phyloP scores from a whole-genome alignment of 2,797 vertebrate genomes.

The Xiphophorus birchmanni region DNA sequence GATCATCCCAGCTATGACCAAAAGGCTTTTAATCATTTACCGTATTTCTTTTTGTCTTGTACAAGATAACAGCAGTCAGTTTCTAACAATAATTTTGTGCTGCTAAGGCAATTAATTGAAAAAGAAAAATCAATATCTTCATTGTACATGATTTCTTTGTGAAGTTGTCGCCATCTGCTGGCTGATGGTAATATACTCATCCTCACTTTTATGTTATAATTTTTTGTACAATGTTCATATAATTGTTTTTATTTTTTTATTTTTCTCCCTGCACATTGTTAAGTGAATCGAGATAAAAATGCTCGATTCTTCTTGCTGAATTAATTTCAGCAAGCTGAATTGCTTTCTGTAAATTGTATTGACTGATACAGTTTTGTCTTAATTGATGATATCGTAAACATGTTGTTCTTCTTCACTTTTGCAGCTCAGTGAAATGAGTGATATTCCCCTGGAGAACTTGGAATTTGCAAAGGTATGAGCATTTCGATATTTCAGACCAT shows the following conservation, averaged over 20 bases:
- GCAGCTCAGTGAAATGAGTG: slow-evolving; percentile 92
- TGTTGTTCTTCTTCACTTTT: slow-evolving; percentile 24
- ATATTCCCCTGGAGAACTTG: slow-evolving; percentile 90
- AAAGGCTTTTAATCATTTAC: neutral
- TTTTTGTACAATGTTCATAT: neutral
- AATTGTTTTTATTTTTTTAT: neutral
- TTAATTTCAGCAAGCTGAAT: no score
- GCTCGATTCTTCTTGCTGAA: neutral
- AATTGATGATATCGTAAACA: neutral
- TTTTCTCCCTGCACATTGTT: neutral
- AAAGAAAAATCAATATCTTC: neutral
- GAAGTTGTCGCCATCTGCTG: slow-evolving; percentile 1
- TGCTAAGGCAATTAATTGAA: neutral
- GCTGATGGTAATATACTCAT: neutral
- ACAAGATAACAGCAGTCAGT: neutral
- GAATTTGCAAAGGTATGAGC: slow-evolving; percentile 96
- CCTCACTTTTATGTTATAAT: neutral
- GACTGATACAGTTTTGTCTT: neutral
- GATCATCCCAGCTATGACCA: neutral
- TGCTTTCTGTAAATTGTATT: no score
- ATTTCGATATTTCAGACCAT: neutral
- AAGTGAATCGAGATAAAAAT: neutral
- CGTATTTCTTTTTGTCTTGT: neutral
- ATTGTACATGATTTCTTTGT: neutral
- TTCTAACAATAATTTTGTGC: neutral